Evolutionary conservation across 2,797 vertebrate genomes (phyloP).

Genomic region (Parauchenoglanis punctatus): DNA sequence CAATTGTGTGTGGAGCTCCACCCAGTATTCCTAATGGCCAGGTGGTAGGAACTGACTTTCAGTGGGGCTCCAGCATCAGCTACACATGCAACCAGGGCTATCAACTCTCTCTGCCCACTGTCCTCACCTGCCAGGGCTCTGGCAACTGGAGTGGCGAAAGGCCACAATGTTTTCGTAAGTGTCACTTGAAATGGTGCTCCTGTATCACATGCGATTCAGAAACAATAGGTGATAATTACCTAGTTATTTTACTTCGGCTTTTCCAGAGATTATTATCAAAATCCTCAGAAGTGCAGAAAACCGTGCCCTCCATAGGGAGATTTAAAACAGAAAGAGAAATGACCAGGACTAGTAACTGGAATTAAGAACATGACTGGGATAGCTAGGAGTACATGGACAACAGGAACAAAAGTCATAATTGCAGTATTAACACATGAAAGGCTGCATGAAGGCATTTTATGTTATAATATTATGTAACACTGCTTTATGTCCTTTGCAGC

Average conservation of each 20-base stretch:
- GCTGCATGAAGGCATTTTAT: not conserved
- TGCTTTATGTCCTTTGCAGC: conserved; percentile 71
- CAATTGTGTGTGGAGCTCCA: conserved; percentile 86
- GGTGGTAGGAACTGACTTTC: conserved; percentile 89
- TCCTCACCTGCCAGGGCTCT: conserved; percentile 92
- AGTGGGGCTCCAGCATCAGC: conserved; percentile 92
- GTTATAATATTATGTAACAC: not conserved
- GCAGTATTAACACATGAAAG: not conserved
- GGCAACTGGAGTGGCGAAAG: conserved; percentile 95
- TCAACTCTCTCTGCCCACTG: conserved; percentile 93
- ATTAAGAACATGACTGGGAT: not conserved
- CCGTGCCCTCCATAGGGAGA: not conserved
- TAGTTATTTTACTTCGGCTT: not conserved
- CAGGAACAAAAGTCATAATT: not conserved
- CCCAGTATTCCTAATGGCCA: conserved; percentile 90
- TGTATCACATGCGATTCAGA: not conserved
- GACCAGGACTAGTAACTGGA: not conserved
- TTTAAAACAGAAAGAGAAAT: not conserved
- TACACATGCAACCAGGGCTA: conserved; percentile 95
- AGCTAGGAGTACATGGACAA: not conserved
- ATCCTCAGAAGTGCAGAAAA: too few species aligned
- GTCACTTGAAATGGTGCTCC: not conserved
- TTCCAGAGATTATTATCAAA: not conserved
- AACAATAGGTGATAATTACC: not conserved
- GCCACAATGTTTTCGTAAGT: conserved; percentile 98